Percentiles rank a stretch among this genome's conserved stretches.
Conservation (phyloP, 1,140 invertebrate species). For the Helicoverpa zea region DNA sequence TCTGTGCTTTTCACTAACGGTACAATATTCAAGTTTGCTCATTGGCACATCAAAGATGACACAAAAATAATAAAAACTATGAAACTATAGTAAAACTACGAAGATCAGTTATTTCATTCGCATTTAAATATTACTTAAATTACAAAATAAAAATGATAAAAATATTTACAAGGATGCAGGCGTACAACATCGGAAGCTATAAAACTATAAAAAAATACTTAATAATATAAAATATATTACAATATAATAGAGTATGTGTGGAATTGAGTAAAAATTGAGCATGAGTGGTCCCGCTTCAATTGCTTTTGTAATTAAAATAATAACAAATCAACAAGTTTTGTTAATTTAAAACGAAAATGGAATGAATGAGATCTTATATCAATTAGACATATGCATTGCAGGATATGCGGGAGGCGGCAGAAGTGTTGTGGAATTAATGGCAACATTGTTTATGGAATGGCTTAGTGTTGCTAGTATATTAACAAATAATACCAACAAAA, state of each 20-base stretch:
- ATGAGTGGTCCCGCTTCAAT: conserved; percentile 69
- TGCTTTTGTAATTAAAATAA: conserved; percentile 48
- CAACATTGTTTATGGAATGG: conserved; percentile 17
- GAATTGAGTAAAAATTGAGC: conserved; percentile 72
- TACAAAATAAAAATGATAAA: conserved; percentile 61
- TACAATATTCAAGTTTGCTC: conserved; percentile 62
- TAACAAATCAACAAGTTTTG: conserved; percentile 28
- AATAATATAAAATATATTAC: conserved; percentile 60
- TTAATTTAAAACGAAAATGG: conserved; percentile 74
- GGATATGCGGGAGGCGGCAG: conserved; percentile 25
- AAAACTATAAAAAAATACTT: conserved; percentile 67
- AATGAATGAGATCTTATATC: conserved; percentile 80
- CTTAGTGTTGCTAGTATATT: neutral
- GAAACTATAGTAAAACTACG: conserved; percentile 64
- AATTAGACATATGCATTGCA: conserved; percentile 30
- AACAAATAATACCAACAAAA: conserved; percentile 20
- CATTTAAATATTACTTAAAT: conserved; percentile 69
- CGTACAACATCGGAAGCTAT: conserved; percentile 68
- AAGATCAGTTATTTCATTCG: conserved; percentile 74
- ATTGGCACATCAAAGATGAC: conserved; percentile 82
- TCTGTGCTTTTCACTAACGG: conserved; percentile 37
- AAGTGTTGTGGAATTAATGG: neutral
- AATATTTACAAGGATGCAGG: conserved; percentile 77
- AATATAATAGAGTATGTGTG: conserved; percentile 47
- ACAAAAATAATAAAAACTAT: conserved; percentile 65